phyloP scores from a whole-genome alignment of 2,888 invertebrate genomes.

The Alitta virens region DNA sequence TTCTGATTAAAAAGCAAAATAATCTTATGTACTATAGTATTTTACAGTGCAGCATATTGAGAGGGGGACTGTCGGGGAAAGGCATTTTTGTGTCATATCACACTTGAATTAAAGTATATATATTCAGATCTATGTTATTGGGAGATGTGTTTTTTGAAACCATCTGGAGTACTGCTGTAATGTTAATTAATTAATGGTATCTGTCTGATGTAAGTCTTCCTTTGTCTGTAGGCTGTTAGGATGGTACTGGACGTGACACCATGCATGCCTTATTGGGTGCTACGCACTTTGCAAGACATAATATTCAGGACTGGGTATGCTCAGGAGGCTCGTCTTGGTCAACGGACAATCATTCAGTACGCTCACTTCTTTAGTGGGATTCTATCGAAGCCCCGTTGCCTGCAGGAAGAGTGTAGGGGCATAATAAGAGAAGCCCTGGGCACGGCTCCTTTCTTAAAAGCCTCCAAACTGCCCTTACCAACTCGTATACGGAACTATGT shows the following conservation, averaged over 20 bases:
- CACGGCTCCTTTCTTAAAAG: slow-evolving; percentile 34
- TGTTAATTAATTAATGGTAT: too few species aligned
- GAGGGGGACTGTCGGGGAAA: too few species aligned
- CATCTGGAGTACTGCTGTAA: too few species aligned
- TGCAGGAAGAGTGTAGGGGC: slow-evolving; percentile 45
- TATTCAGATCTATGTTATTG: too few species aligned
- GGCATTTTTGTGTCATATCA: too few species aligned
- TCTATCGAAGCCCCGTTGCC: slow-evolving; percentile 33
- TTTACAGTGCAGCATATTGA: too few species aligned
- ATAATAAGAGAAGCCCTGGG: slow-evolving; percentile 37
- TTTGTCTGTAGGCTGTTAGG: too few species aligned
- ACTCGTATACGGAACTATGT: slow-evolving; percentile 45
- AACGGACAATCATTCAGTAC: slow-evolving; percentile 35
- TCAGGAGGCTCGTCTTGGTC: slow-evolving; percentile 35
- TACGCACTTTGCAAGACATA: slow-evolving; percentile 36
- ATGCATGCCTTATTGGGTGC: slow-evolving; percentile 34
- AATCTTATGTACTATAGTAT: too few species aligned
- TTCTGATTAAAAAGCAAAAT: too few species aligned
- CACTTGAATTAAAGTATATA: too few species aligned
- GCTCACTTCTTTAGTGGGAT: slow-evolving; percentile 35
- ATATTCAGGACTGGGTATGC: slow-evolving; percentile 41
- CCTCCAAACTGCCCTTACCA: slow-evolving; percentile 39
- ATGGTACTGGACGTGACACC: slow-evolving; percentile 36
- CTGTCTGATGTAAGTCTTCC: too few species aligned
- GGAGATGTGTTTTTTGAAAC: too few species aligned